These are phyloP conservation scores for Zaprionus kolodkinae DNA, from an alignment of 1,140 invertebrate genomes.

Conservation along the genomic window DNA sequence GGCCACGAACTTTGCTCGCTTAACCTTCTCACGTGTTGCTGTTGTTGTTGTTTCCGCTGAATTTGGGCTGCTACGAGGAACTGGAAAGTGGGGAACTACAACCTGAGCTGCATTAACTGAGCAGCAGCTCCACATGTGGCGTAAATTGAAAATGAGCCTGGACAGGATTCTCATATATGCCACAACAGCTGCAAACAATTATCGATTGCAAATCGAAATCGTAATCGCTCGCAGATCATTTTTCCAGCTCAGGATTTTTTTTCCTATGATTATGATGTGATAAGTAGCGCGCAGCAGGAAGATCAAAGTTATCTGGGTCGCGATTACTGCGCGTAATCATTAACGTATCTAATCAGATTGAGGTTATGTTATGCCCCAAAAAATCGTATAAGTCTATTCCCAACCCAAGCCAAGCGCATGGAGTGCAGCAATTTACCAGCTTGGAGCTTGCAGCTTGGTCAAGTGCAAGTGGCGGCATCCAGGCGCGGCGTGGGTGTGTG, in stretches of 20 bases:
- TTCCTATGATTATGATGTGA: background rate
- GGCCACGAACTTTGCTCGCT: slow-evolving; percentile 75
- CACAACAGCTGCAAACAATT: slow-evolving; percentile 56
- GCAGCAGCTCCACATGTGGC: slow-evolving; percentile 39
- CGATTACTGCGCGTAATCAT: background rate
- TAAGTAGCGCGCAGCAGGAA: background rate
- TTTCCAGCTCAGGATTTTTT: background rate
- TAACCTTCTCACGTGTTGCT: slow-evolving; percentile 59
- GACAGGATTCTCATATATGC: slow-evolving; percentile 47
- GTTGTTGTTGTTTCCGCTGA: slow-evolving; percentile 45
- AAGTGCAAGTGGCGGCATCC: slow-evolving; percentile 42
- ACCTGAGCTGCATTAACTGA: slow-evolving; percentile 49
- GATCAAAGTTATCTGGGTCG: background rate
- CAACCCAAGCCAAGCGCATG: background rate
- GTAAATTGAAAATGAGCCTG: slow-evolving; percentile 71
- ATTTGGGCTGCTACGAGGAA: slow-evolving; percentile 64
- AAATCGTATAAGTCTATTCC: background rate
- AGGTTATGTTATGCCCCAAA: background rate
- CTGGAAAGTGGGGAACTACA: background rate
- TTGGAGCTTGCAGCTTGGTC: background rate
- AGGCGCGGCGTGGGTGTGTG: slow-evolving; percentile 63
- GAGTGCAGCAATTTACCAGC: slow-evolving; percentile 12
- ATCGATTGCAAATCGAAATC: background rate
- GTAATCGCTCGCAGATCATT: background rate
- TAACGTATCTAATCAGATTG: background rate